Evolutionary conservation across 2,888 invertebrate species (phyloP), one percentile per base, ranked within the genome.

Genomic region (Diplazon laetatorius): DNA sequence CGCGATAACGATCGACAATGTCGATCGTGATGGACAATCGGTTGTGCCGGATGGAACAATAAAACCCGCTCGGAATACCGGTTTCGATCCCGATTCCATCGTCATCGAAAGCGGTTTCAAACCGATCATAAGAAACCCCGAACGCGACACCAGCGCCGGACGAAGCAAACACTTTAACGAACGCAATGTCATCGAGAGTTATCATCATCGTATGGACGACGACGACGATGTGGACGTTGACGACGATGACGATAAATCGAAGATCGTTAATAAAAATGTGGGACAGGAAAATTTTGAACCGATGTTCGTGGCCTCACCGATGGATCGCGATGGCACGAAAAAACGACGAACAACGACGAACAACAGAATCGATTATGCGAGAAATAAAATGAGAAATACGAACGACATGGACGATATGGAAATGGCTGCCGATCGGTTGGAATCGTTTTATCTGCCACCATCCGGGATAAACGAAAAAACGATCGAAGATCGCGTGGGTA

Each of bases 21-120:
- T 50, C 0, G 70, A 78, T 14, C n/a, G n/a, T n/a, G n/a, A n/a
- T n/a, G n/a, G n/a, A n/a, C n/a, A n/a, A n/a, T n/a, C n/a, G n/a
- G n/a, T n/a, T n/a, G n/a, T n/a, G n/a, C n/a, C n/a, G n/a, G 30
- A 30, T 6, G 6, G 6, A 30, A 30, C 30, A 2, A 30, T 30
- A 30, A 30, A 87, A 39, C 88, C 88, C 2, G 95, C 95, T 0
- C 90, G 94, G 0, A 96, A 96, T 83, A 95, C 95, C 1, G 96
- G 96, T 0, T 97, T 97, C 84, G 94, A 95, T 88, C 96, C 96
- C 0, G 94, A 94, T 82, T 95, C 96, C 0, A 94, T 97, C 4
- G 95, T 96, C 0, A 94, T 97, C 12, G 97, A 97, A 91, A 94
- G 96, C 73, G 97, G 97, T 0, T 97, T 97, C 86, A 95, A 95